These are phyloP conservation scores for Okamejei kenojei DNA, from an alignment of 2,797 vertebrate species.

Conservation along the genomic window DNA sequence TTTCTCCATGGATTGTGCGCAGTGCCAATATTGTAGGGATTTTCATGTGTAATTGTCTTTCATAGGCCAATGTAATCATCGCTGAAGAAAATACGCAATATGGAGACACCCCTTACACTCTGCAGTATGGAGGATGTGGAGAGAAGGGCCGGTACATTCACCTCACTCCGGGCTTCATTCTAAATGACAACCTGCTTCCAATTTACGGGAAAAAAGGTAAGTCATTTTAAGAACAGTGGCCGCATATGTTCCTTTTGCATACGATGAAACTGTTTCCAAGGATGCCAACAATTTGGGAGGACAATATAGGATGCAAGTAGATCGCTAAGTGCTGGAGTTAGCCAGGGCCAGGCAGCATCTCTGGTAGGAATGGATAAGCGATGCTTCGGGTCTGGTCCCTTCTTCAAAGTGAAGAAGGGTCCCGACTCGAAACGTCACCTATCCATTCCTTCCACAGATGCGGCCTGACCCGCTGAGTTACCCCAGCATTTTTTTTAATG, in stretches of 20 bases:
- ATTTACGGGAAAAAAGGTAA: slow-evolving; percentile 55
- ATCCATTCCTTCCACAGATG: no score
- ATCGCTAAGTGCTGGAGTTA: no score
- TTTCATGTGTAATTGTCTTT: background rate
- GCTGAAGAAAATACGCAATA: slow-evolving; percentile 42
- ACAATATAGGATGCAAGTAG: background rate
- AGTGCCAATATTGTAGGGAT: no score
- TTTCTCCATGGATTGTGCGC: no score
- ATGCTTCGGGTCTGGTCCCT: no score
- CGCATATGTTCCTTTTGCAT: background rate
- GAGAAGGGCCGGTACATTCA: slow-evolving; percentile 52
- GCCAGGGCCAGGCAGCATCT: no score
- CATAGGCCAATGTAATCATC: slow-evolving; percentile 54
- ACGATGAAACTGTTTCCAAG: background rate
- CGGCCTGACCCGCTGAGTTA: no score
- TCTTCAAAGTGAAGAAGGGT: no score
- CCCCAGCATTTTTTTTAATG: no score
- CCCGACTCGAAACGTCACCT: no score
- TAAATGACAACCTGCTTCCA: slow-evolving; percentile 43
- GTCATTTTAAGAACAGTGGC: background rate
- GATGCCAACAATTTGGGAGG: background rate
- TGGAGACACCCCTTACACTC: slow-evolving; percentile 54
- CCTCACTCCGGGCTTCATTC: slow-evolving; percentile 54
- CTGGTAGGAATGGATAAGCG: no score
- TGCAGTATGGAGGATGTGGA: slow-evolving; percentile 55